phyloP scores from a whole-genome alignment of 2,888 invertebrate genomes.

The Arctia plantaginis region DNA sequence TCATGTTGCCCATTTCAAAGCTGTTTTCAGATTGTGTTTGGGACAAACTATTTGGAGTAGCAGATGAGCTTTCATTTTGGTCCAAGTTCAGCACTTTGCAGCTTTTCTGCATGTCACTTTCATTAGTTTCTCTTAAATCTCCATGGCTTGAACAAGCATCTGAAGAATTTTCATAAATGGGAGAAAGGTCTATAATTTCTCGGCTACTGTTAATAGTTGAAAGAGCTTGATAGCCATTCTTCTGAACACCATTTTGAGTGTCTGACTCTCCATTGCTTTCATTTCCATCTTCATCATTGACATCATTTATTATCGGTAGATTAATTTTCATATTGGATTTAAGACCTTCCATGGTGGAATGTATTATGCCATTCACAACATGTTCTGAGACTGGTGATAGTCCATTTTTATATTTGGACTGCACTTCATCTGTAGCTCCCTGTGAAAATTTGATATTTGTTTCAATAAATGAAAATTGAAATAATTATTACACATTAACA shows the following conservation, averaged over 20 bases:
- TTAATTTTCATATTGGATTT: conserved; percentile 83
- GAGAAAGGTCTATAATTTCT: conserved; percentile 82
- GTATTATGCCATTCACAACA: conserved; percentile 77
- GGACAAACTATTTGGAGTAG: conserved; percentile 79
- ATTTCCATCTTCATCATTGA: conserved; percentile 82
- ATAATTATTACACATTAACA: not conserved
- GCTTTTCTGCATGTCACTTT: conserved; percentile 73
- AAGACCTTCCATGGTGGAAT: conserved; percentile 80
- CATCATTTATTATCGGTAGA: conserved; percentile 80
- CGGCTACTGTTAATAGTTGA: conserved; percentile 72
- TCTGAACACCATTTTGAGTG: conserved; percentile 61
- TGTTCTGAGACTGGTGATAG: conserved; percentile 81
- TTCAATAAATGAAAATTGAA: not conserved
- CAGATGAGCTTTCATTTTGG: conserved; percentile 74
- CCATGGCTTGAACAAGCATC: conserved; percentile 84
- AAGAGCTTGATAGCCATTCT: conserved; percentile 78
- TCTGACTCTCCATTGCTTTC: conserved; percentile 59
- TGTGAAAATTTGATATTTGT: conserved; percentile 41
- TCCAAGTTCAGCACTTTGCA: conserved; percentile 73
- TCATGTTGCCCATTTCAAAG: conserved; percentile 79
- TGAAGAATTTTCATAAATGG: conserved; percentile 84
- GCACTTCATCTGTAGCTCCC: conserved; percentile 80
- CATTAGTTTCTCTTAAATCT: conserved; percentile 73
- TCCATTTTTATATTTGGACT: conserved; percentile 76
- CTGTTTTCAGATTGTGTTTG: conserved; percentile 84